A percentile compares a stretch with the other conserved stretches of the same genome.
phyloP scores from a whole-genome alignment of 2,113 vertebrate genomes.

The Pundamilia nyererei region DNA sequence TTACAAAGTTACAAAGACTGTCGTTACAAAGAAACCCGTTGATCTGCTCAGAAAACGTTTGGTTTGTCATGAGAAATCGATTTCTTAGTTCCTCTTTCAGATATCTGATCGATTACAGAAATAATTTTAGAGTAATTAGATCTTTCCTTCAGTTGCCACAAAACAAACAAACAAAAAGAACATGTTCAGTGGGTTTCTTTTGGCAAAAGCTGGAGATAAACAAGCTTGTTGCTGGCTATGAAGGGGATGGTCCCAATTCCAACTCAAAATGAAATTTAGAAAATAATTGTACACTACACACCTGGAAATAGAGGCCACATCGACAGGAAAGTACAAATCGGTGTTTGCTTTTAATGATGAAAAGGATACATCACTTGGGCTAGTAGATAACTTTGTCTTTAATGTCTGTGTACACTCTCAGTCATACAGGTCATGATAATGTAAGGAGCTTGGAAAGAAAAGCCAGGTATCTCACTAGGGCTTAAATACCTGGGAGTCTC shows the following conservation, averaged over 20 bases:
- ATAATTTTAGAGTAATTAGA: accelerated
- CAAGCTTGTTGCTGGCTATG: not conserved
- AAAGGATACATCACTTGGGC: not conserved
- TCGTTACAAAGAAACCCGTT: accelerated
- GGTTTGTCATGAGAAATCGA: not conserved
- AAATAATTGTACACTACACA: not conserved
- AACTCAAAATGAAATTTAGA: not conserved
- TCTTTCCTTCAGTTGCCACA: not conserved
- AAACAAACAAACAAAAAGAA: not conserved
- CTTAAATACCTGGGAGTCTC: not conserved
- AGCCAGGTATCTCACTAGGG: not conserved
- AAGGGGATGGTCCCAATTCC: not conserved
- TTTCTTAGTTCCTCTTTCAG: not conserved
- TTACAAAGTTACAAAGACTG: not conserved
- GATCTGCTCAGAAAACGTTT: accelerated
- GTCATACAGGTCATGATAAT: not conserved
- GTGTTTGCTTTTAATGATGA: not conserved
- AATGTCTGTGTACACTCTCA: not conserved
- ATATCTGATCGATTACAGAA: not conserved
- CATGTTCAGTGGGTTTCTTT: not conserved
- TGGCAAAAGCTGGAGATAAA: not conserved
- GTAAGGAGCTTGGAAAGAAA: not conserved
- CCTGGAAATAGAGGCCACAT: no score
- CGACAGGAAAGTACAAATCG: accelerated
- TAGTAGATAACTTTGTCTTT: not conserved